phyloP scores from a whole-genome alignment of 2,797 vertebrate species.

The Psittacula derbiana region DNA sequence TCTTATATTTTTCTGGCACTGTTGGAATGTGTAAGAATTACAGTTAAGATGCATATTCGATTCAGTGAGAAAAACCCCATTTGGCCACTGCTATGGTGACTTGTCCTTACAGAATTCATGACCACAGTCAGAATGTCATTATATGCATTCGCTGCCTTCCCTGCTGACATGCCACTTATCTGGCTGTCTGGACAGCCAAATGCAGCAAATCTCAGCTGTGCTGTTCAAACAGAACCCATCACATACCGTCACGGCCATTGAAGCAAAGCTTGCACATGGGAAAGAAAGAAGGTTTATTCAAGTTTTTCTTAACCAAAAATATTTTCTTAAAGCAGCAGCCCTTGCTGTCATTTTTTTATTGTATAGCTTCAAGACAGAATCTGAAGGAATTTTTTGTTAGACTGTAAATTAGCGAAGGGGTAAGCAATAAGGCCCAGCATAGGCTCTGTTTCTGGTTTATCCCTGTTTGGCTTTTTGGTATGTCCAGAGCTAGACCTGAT shows the following conservation, averaged over 20 bases:
- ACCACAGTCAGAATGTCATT: not conserved
- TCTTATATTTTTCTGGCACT: not conserved
- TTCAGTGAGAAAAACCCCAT: not conserved
- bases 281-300: slow-evolving; percentile 16
- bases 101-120: not conserved
- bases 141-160: not conserved
- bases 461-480: not conserved
- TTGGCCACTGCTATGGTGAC: not conserved
- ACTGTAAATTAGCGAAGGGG: not conserved
- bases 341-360: slow-evolving; percentile 1
- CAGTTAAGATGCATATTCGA: not conserved
- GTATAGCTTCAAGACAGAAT: not conserved
- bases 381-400: not conserved
- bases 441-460: not conserved
- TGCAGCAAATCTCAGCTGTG: slow-evolving; percentile 1
- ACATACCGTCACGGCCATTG: slow-evolving; percentile 38
- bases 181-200: slow-evolving; percentile 23
- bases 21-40: not conserved
- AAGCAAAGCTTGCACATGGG: slow-evolving; percentile 34
- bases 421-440: not conserved
- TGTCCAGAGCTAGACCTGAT: not conserved
- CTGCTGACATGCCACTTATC: slow-evolving; percentile 39
- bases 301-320: not conserved
- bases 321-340: slow-evolving; percentile 30
- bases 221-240: slow-evolving; percentile 53